Conservation (phyloP, 2,888 invertebrate species). For the Busseola fusca region DNA sequence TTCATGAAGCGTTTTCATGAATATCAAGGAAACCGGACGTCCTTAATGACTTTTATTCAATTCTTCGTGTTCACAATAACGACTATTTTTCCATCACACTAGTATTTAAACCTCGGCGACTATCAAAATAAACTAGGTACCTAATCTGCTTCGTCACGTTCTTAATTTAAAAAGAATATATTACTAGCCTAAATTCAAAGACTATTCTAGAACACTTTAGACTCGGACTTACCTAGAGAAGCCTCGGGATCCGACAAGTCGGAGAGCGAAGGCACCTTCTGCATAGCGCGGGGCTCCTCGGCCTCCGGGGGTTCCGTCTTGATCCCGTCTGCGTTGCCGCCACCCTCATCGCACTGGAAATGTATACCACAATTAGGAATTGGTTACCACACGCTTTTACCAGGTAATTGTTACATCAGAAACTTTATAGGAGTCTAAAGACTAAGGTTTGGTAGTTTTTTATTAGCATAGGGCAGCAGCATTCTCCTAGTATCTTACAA, state of each 20-base stretch:
- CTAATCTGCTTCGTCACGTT: slow-evolving; percentile 14
- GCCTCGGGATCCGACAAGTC: slow-evolving; percentile 97
- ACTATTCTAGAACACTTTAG: background rate
- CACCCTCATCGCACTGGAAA: slow-evolving; percentile 88
- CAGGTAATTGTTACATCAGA: background rate
- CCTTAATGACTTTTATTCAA: slow-evolving; percentile 13
- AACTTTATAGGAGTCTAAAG: background rate
- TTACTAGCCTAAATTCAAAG: background rate
- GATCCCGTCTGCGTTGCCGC: slow-evolving; percentile 90
- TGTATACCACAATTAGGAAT: background rate
- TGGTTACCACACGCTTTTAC: background rate
- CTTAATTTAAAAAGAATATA: background rate
- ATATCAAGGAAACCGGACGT: slow-evolving; percentile 10
- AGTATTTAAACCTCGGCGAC: slow-evolving; percentile 13
- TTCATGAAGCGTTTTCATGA: slow-evolving; percentile 1
- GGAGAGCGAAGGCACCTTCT: slow-evolving; percentile 96
- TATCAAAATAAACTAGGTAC: slow-evolving; percentile 23
- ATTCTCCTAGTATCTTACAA: background rate
- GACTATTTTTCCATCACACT: slow-evolving; percentile 8
- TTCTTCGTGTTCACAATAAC: slow-evolving; percentile 1
- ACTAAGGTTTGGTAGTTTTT: background rate
- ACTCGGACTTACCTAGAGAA: slow-evolving; percentile 93
- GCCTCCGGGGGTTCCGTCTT: slow-evolving; percentile 87
- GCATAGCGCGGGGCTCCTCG: slow-evolving; percentile 93
- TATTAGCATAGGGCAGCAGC: background rate